These are phyloP conservation scores for Himantopus leucocephalus DNA, from an alignment of 2,113 vertebrate genomes.

Conservation along the genomic window DNA sequence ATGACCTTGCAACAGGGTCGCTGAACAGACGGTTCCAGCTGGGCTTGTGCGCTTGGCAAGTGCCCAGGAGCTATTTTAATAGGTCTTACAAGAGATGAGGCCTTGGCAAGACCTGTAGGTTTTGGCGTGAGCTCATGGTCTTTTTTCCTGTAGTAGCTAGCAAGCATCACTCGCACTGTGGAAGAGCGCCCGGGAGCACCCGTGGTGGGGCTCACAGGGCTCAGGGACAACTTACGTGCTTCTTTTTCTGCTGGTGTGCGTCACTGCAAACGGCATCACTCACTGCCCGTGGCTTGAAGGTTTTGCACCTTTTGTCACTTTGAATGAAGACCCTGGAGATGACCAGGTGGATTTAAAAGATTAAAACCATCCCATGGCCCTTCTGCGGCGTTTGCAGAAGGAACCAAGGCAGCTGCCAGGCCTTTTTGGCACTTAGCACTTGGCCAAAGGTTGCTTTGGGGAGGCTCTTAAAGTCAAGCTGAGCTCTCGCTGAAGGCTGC, in stretches of 20 bases:
- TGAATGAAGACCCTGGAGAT: background rate
- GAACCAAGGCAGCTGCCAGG: background rate
- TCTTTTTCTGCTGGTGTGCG: background rate
- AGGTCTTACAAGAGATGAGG: background rate
- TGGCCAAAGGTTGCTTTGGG: background rate
- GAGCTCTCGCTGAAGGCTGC: background rate
- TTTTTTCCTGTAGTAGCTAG: background rate
- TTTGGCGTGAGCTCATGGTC: background rate
- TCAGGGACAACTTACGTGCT: background rate
- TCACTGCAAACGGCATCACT: background rate
- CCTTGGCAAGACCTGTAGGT: background rate
- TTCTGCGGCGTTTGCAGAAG: accelerated
- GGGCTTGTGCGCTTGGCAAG: background rate
- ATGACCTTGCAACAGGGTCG: background rate
- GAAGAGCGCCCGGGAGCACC: accelerated
- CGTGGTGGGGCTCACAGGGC: background rate
- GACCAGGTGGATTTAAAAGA: background rate
- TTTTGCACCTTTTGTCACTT: background rate
- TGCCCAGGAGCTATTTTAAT: constrained; percentile 29
- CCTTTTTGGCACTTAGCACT: background rate
- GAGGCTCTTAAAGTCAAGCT: background rate
- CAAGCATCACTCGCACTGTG: accelerated
- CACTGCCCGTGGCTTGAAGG: accelerated
- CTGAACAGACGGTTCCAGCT: constrained; percentile 34
- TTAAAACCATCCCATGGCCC: background rate